Base-by-base conservation (phyloP, 2,797 vertebrate genomes). In the Enteromius paludinosus region DNA sequence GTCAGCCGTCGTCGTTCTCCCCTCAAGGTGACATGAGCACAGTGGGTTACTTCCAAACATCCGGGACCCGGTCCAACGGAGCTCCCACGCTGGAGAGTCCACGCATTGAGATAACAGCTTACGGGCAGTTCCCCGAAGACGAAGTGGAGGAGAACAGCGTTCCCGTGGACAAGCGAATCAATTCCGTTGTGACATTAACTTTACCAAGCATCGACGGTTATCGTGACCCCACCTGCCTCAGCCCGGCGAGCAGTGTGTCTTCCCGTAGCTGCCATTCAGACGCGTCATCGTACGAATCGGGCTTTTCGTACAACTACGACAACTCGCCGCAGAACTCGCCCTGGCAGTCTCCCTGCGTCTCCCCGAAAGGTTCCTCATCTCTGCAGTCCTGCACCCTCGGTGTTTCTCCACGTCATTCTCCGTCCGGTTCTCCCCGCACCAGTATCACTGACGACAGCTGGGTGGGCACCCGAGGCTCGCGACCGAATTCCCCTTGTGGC, bases 251-350 rank as follows among this genome's bases (percentile, higher is more conserved):
- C 93, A 99, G 98, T 89, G 88, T 98, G 83, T 99, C 98, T 4
- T 99, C 98, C 0, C 96, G 98, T 75, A 99, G 98, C 90, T 97
- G 97, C 90, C 97, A 98, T 89, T 99, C 98, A 0, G 98, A 99
- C 66, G 97, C 97, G 0, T 99, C 98, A 3, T 99, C 98, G 71
- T 98, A 97, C 0, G 98, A 99, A 89, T 99, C 98, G 0, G 92
- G 94, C 93, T 98, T 96, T 89, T 99, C 97, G 0, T 98, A 95
- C 90, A 97, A 97, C 0, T 98, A 96, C 0, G 95, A 96, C 79
- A 96, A 96, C 59, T 99, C 98, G 0, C 97, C 98, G 0, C 97
- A 98, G 93, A 98, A 97, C 41, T 99, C 97, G 0, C 98, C 98
- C 0, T 99, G 97, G 98, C 97, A 99, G 92, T 99, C 97, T 0